Percentiles rank a stretch among this genome's conserved stretches.
Conservation (phyloP, 2,113 vertebrate species). For the Oophaga pumilio region DNA sequence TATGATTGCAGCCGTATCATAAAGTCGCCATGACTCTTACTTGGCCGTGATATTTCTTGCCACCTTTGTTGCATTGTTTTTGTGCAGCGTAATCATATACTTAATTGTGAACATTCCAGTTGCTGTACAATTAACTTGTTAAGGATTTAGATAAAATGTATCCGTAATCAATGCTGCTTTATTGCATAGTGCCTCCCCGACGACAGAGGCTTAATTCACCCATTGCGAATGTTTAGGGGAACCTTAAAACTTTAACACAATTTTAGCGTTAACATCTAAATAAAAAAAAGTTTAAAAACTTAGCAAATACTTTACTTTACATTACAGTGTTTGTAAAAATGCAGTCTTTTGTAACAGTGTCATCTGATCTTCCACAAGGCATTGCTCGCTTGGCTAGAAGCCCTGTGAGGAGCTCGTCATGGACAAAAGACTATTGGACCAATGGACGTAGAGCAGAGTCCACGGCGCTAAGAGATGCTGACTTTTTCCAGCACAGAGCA, state of each 20-base stretch:
- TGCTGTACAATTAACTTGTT: not conserved
- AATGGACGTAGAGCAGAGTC: too few species aligned
- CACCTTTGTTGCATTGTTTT: not conserved
- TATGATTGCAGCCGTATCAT: not conserved
- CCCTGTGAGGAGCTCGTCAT: too few species aligned
- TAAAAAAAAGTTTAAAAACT: not conserved
- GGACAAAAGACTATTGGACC: too few species aligned
- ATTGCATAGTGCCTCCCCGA: constrained; percentile 9
- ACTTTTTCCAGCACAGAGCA: too few species aligned
- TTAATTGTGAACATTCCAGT: constrained; percentile 37
- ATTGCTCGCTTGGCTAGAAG: not conserved
- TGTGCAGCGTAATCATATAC: constrained; percentile 24
- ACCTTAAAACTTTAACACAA: not conserved
- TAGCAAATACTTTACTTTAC: not conserved
- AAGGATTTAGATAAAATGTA: constrained; percentile 29
- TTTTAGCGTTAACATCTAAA: not conserved
- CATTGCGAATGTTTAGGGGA: not conserved
- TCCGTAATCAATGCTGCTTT: constrained; percentile 44
- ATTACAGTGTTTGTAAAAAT: not conserved
- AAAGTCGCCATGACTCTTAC: constrained; percentile 24
- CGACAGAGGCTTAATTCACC: not conserved
- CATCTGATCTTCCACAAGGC: not conserved
- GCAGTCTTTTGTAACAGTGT: not conserved
- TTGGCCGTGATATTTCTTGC: constrained; percentile 15
- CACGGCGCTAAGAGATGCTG: too few species aligned